phyloP scores from a whole-genome alignment of 2,113 vertebrate genomes.

The Toxotes jaculatrix region DNA sequence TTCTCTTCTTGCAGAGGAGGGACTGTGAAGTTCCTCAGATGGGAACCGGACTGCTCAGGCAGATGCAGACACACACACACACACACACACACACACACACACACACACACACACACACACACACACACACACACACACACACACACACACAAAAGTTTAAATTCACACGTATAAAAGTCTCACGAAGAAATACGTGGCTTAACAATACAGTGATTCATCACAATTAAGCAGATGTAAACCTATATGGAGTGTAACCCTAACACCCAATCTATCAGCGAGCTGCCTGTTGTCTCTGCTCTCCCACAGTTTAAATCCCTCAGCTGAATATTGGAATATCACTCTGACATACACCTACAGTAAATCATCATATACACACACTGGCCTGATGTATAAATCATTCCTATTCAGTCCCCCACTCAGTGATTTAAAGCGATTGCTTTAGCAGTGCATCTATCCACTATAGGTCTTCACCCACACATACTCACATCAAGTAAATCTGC shows the following conservation, averaged over 20 bases:
- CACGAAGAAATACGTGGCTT: slow-evolving; percentile 14
- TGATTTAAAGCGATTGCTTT: slow-evolving; percentile 69
- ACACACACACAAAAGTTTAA: slow-evolving; percentile 25
- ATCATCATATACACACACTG: slow-evolving; percentile 42
- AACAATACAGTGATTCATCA: slow-evolving; percentile 54
- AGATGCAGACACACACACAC: slow-evolving; percentile 29
- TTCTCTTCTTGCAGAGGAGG: slow-evolving; percentile 48
- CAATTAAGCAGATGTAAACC: slow-evolving; percentile 68
- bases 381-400: slow-evolving; percentile 52
- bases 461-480: slow-evolving; percentile 55
- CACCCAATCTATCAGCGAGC: slow-evolving; percentile 65
- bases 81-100: slow-evolving; percentile 27
- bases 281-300: slow-evolving; percentile 44
- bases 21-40: slow-evolving; percentile 15
- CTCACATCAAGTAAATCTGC: slow-evolving; percentile 69
- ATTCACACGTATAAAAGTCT: slow-evolving; percentile 16
- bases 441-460: slow-evolving; percentile 50
- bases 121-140: slow-evolving; percentile 29
- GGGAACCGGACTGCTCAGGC: slow-evolving; percentile 19
- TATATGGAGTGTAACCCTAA: slow-evolving; percentile 48
- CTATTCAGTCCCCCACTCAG: slow-evolving; percentile 29
- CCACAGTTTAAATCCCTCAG: slow-evolving; percentile 56
- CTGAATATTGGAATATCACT: slow-evolving; percentile 52
- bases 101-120: slow-evolving; percentile 32
- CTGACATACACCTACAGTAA: slow-evolving; percentile 57